These are phyloP conservation scores for Takifugu bimaculatus DNA, from an alignment of 2,113 vertebrate species.

Conservation along the genomic window DNA sequence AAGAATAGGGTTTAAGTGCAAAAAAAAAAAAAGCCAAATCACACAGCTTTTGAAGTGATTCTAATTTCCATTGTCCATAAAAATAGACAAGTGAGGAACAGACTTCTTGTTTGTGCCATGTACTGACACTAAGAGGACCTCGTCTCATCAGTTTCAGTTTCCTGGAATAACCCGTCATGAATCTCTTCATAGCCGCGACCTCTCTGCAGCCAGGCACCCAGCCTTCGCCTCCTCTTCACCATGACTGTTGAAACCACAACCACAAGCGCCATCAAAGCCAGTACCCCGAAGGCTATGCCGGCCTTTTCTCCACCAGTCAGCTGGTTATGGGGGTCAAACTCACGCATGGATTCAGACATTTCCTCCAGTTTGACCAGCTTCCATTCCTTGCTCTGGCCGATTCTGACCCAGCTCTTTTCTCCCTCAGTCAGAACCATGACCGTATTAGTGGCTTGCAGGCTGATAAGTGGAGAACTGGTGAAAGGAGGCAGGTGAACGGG, in stretches of 20 bases:
- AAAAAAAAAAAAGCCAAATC: too few species aligned
- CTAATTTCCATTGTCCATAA: not conserved
- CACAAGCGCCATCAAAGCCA: slow-evolving; percentile 48
- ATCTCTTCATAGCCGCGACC: slow-evolving; percentile 42
- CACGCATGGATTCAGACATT: slow-evolving; percentile 33
- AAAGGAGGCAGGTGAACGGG: slow-evolving; percentile 82
- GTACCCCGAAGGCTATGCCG: slow-evolving; percentile 61
- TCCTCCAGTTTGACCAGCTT: slow-evolving; percentile 71
- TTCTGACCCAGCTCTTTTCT: slow-evolving; percentile 78
- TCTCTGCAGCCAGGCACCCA: not conserved
- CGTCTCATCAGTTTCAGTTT: slow-evolving; percentile 2
- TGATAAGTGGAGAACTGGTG: slow-evolving; percentile 70
- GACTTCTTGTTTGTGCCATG: not conserved
- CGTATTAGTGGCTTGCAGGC: slow-evolving; percentile 69
- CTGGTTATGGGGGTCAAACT: slow-evolving; percentile 12
- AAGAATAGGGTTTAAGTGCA: not conserved
- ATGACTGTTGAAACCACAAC: slow-evolving; percentile 32
- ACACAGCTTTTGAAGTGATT: too few species aligned
- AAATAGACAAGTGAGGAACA: not conserved
- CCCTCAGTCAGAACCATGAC: slow-evolving; percentile 80
- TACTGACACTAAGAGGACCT: not conserved
- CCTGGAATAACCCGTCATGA: not conserved
- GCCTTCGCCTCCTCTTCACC: slow-evolving; percentile 26
- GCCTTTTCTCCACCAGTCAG: slow-evolving; percentile 47
- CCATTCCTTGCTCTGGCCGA: slow-evolving; percentile 76